Conservation (phyloP, 1,140 invertebrate species). For the Mylabris phalerata region DNA sequence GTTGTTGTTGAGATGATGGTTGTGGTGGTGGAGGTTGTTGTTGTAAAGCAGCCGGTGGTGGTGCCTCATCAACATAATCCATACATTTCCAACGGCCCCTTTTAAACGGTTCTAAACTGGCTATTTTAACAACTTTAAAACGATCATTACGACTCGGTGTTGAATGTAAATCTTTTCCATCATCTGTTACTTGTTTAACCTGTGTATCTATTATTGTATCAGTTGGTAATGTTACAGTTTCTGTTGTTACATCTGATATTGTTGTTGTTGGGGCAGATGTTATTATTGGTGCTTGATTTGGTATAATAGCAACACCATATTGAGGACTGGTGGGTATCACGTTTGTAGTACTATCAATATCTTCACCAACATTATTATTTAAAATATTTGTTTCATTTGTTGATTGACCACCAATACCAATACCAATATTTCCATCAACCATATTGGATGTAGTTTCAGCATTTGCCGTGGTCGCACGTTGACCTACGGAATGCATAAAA, state of each 20-base stretch:
- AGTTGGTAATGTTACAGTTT: constrained; percentile 21
- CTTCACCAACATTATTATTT: neutral
- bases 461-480: constrained; percentile 40
- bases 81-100: constrained; percentile 93
- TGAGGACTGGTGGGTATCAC: constrained; percentile 42
- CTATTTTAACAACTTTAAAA: constrained; percentile 97
- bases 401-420: neutral
- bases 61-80: constrained; percentile 76
- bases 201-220: constrained; percentile 19
- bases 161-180: constrained; percentile 36
- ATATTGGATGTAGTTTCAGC: neutral
- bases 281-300: constrained; percentile 21
- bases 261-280: constrained; percentile 16
- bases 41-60: constrained; percentile 20
- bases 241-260: constrained; percentile 21
- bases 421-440: neutral
- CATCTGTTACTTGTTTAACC: constrained; percentile 19
- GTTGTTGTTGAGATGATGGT: neutral
- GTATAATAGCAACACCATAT: constrained; percentile 40
- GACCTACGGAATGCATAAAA: constrained; percentile 41
- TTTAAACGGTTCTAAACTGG: constrained; percentile 90
- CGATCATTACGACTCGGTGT: constrained; percentile 62
- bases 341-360: constrained; percentile 23
- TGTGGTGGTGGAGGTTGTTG: neutral
- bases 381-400: constrained; percentile 19